phyloP scores from a whole-genome alignment of 1,140 invertebrate genomes.

The Drosophila pallidifrons region DNA sequence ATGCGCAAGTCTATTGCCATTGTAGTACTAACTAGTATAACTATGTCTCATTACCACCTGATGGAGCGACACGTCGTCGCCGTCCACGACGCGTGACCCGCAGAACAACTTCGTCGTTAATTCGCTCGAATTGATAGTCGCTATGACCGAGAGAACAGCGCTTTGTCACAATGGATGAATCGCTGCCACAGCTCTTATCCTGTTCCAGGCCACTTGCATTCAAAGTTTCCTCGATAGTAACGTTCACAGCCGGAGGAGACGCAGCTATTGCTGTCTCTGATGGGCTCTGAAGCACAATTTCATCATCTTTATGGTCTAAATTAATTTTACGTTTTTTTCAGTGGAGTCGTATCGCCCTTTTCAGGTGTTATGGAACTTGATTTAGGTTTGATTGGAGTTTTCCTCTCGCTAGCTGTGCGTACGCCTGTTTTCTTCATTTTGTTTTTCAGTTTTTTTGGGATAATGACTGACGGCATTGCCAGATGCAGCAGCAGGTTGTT shows the following conservation, averaged over 20 bases:
- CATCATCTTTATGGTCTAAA: background rate
- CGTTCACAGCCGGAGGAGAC: constrained; percentile 1
- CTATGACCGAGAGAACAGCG: constrained; percentile 72
- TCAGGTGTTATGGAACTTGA: background rate
- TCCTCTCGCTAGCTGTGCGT: background rate
- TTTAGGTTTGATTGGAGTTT: background rate
- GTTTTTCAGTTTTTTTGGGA: constrained; percentile 6
- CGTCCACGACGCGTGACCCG: constrained; percentile 61
- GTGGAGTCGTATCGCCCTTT: constrained; percentile 20
- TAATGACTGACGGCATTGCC: background rate
- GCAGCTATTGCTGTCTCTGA: background rate
- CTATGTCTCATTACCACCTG: constrained; percentile 4
- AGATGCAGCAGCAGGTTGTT: constrained; percentile 6
- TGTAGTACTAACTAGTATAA: background rate
- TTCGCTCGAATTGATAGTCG: constrained; percentile 75
- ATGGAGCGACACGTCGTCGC: constrained; percentile 1
- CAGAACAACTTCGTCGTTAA: constrained; percentile 61
- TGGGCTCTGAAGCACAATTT: constrained; percentile 18
- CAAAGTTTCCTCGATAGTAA: constrained; percentile 58
- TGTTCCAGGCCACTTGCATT: background rate
- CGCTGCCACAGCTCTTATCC: background rate
- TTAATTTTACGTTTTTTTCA: constrained; percentile 52
- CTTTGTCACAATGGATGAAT: constrained; percentile 59
- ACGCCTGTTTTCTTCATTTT: background rate
- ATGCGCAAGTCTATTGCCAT: constrained; percentile 3